Percentiles rank a stretch among this genome's conserved stretches.
phyloP scores from a whole-genome alignment of 2,113 vertebrate genomes.

The Charina bottae region DNA sequence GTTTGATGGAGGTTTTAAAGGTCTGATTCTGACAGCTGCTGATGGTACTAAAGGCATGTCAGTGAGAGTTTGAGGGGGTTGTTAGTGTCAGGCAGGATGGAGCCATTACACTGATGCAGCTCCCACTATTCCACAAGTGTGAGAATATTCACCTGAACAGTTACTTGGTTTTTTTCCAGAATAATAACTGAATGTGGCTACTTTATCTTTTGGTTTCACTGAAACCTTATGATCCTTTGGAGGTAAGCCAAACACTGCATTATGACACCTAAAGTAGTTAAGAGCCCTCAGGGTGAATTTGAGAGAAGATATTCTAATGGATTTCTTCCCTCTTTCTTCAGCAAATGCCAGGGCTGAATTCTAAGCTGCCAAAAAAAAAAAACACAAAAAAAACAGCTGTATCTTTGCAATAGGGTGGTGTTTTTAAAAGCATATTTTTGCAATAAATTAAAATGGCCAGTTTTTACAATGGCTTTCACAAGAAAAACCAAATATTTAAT shows the following conservation, averaged over 20 bases:
- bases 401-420: neutral
- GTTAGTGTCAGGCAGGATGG: fast-evolving
- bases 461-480: neutral
- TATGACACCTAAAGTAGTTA: slow-evolving; percentile 34
- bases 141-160: neutral
- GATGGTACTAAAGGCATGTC: fast-evolving
- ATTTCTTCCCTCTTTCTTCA: slow-evolving; percentile 30
- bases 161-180: neutral
- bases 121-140: neutral
- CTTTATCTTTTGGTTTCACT: neutral
- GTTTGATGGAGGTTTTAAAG: neutral
- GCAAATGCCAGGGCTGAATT: neutral
- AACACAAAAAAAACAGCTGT: neutral
- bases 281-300: slow-evolving; percentile 9
- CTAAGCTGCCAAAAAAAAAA: neutral
- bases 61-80: neutral
- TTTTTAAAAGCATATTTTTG: neutral
- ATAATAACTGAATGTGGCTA: neutral
- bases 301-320: neutral
- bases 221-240: slow-evolving; percentile 35
- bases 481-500: neutral
- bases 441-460: neutral
- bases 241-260: slow-evolving; percentile 47
- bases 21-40: neutral
- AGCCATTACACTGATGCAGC: neutral